Evolutionary conservation across 1,140 invertebrate species (phyloP).

Genomic region (Hydropsyche tenuis): DNA sequence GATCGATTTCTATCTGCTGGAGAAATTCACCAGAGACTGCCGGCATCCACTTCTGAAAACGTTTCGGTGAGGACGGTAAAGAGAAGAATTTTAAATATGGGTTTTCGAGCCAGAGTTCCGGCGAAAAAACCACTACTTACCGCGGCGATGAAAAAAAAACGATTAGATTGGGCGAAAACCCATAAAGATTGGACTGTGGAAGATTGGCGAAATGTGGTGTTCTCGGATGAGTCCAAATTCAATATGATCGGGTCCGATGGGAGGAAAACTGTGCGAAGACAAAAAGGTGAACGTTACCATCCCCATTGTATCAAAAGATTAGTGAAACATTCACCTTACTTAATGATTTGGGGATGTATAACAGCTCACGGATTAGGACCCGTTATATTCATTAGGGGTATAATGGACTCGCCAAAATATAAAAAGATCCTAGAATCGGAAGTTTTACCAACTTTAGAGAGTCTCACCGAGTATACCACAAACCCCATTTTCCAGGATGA

Average conservation of each 20-base stretch:
- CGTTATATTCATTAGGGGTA: not conserved
- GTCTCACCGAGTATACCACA: not conserved
- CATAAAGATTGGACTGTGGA: not conserved
- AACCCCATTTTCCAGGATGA: not conserved
- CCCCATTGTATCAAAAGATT: not conserved
- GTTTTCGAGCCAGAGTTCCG: not conserved
- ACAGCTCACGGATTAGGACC: not conserved
- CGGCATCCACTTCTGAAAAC: too few relatives aligned
- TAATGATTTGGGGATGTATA: not conserved
- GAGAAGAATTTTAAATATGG: too few relatives aligned
- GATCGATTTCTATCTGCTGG: too few relatives aligned
- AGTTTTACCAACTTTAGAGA: not conserved
- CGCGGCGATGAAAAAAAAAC: not conserved
- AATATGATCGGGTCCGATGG: not conserved
- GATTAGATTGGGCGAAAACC: not conserved
- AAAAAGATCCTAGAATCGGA: not conserved
- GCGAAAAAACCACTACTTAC: not conserved
- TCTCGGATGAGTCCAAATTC: not conserved
- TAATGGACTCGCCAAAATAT: not conserved
- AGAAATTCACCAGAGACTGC: too few relatives aligned
- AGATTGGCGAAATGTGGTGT: not conserved
- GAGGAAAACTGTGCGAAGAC: not conserved
- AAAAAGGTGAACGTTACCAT: not conserved
- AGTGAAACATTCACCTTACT: not conserved
- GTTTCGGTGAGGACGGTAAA: too few relatives aligned